Conservation (phyloP, 64 coral and sea anemone genomes). For the Montipora sp. region DNA sequence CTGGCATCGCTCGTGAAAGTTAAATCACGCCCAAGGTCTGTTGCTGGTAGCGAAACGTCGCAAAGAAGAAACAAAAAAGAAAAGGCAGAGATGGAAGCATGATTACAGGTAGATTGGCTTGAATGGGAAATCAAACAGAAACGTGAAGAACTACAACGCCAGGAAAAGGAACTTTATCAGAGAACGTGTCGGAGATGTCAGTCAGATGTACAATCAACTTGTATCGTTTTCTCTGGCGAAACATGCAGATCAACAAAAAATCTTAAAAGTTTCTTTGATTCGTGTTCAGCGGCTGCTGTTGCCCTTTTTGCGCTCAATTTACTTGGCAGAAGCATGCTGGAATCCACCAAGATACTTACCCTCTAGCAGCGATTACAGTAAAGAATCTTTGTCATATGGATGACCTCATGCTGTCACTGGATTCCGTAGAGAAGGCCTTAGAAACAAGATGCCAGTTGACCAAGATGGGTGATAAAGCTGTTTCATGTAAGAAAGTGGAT, state of each 20-base stretch:
- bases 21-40: too few species aligned
- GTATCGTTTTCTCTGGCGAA: background rate
- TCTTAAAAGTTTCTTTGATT: conserved; percentile 57
- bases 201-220: too few species aligned
- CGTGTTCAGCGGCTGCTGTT: conserved; percentile 77
- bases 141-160: too few species aligned
- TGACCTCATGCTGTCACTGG: conserved; percentile 62
- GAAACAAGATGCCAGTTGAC: conserved; percentile 45
- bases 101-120: too few species aligned
- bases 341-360: conserved; percentile 24
- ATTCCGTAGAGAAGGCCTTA: conserved; percentile 34
- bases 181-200: too few species aligned
- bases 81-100: too few species aligned
- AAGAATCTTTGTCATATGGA: conserved; percentile 59
- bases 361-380: conserved; percentile 45
- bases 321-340: conserved; percentile 70
- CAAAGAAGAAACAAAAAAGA: too few species aligned
- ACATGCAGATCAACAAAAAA: background rate
- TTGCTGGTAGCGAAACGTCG: too few species aligned
- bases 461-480: conserved; percentile 34
- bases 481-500: conserved; percentile 78
- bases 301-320: conserved; percentile 80
- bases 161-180: too few species aligned
- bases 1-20: too few species aligned
- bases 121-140: too few species aligned